A percentile compares a stretch with the other conserved stretches of the same genome.
These are phyloP conservation scores for Phlogophora meticulosa DNA, from an alignment of 2,888 invertebrate species.

Conservation along the genomic window DNA sequence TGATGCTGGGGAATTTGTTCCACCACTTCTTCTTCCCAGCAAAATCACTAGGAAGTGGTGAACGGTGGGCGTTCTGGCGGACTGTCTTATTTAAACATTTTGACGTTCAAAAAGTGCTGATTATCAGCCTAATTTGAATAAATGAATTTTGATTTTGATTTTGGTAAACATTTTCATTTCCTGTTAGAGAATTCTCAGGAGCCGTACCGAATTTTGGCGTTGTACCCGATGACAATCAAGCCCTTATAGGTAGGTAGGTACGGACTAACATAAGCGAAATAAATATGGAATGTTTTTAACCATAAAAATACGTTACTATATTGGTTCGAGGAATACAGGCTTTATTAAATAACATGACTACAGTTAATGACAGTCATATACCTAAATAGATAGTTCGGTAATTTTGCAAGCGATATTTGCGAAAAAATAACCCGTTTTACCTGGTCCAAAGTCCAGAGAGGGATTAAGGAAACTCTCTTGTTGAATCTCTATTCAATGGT, in stretches of 20 bases:
- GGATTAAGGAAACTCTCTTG: background rate
- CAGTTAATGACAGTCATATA: background rate
- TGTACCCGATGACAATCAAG: background rate
- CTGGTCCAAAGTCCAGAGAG: background rate
- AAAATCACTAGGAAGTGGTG: too few relatives aligned
- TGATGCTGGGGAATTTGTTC: too few relatives aligned
- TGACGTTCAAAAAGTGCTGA: too few relatives aligned
- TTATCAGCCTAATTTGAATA: too few relatives aligned
- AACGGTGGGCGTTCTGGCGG: too few relatives aligned
- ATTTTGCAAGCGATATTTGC: background rate
- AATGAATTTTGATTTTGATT: too few relatives aligned
- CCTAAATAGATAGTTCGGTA: background rate
- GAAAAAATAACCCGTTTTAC: background rate
- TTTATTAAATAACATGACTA: slow-evolving; percentile 2
- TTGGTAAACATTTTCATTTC: too few relatives aligned
- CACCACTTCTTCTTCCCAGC: too few relatives aligned
- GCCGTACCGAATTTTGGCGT: background rate
- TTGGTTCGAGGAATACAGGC: slow-evolving; percentile 8
- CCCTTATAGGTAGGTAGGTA: too few relatives aligned
- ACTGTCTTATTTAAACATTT: too few relatives aligned
- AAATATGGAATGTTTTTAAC: background rate
- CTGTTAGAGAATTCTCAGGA: slow-evolving; percentile 1
- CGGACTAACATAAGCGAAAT: background rate
- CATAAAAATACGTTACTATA: background rate
- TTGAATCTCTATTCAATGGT: too few relatives aligned